Evolutionary conservation across 2,113 vertebrate genomes (phyloP), one percentile per base, ranked within the genome.

Genomic region (Reinhardtius hippoglossoides): DNA sequence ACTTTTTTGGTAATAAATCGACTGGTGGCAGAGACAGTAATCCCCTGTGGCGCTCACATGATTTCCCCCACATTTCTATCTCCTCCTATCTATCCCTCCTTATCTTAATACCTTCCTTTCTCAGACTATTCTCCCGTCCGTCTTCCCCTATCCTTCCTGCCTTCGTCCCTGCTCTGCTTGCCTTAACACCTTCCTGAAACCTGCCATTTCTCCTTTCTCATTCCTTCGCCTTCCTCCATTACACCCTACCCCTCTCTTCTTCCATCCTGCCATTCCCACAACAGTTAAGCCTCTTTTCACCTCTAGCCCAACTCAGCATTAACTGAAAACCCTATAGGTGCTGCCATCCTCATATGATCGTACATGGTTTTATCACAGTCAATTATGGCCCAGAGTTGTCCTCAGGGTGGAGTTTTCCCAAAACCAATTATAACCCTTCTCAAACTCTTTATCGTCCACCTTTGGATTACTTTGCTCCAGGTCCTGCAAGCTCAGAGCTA

Each of bases 381-480:
- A 71, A 42, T 74, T 75, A 71, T 61, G 59, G 75, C 62, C 40
- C 57, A 65, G 55, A 60, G 70, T 80, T 87, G 80, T 78, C 68
- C 61, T 63, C 64, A 15, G 71, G 72, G 85, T 40, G 55, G 74
- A 81, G 37, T 67, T 83, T 81, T 78, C 76, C 79, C 67, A 71
- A 85, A 80, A 83, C 81, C 63, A 85, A 91, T 88, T 84, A 83
- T 82, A 78, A 46, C 71, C 24, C 40, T 64, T 83, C 67, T 83
- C 68, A 74, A 55, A 35, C n/a, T 70, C 46, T 81, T 76, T 77
- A 65, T 81, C 67, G 64, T 48, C n/a, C 16, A 60, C 21, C 35
- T 84, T 31, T 64, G 58, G 57, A 74, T 68, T 58, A 75, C 68
- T 35, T 76, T 69, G 26, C 42, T 69, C 46, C 54, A 31, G 60